Conservation (phyloP, 2,797 vertebrate species). For the Sebastes steindachneri region DNA sequence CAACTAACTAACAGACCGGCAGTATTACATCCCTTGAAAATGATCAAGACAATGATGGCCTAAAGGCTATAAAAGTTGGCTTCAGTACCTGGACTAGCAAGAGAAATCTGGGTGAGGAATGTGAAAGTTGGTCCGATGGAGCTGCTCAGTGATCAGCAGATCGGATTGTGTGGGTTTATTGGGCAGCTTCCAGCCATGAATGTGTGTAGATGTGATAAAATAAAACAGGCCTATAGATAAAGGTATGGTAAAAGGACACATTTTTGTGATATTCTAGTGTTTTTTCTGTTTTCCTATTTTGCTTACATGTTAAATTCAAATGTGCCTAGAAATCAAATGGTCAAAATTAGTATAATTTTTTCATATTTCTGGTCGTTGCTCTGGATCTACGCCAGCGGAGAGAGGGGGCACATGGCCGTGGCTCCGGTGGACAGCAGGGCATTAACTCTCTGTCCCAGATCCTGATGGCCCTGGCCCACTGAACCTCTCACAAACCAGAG, state of each 20-base stretch:
- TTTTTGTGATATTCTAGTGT: not conserved
- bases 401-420: slow-evolving; percentile 13
- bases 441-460: slow-evolving; percentile 65
- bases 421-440: slow-evolving; percentile 60
- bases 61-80: not conserved
- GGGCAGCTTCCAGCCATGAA: not conserved
- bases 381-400: slow-evolving; percentile 33
- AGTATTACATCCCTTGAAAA: not conserved
- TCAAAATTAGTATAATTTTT: not conserved
- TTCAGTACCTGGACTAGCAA: not conserved
- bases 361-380: not conserved
- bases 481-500: slow-evolving; percentile 48
- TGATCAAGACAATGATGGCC: not conserved
- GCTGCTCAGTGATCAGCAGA: not conserved
- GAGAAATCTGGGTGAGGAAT: not conserved
- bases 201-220: not conserved
- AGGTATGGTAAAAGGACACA: not conserved
- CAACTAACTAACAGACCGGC: not conserved
- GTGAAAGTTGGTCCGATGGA: not conserved
- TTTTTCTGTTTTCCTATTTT: not conserved
- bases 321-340: slow-evolving; percentile 1
- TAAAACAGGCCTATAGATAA: not conserved
- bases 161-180: not conserved
- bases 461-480: slow-evolving; percentile 43
- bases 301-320: not conserved